Evolutionary conservation across 2,888 invertebrate species (phyloP).

Genomic region (Clanis bilineata): DNA sequence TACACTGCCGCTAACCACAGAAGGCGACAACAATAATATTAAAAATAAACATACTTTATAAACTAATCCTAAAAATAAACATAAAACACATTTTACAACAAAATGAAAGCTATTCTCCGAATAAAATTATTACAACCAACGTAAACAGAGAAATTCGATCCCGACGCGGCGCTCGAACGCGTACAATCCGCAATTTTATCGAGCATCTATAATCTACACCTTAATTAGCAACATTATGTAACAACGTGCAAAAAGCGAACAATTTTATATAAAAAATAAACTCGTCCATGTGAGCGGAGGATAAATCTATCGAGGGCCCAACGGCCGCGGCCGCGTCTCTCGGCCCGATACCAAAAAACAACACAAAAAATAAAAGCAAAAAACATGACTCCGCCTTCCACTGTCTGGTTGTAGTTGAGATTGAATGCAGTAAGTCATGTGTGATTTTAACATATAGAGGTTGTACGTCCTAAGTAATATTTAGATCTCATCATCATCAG

Average conservation of each 20-base stretch:
- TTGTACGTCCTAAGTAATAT: no score
- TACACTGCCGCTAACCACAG: no score
- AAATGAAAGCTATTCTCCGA: not conserved
- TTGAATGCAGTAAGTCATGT: slow-evolving; percentile 2
- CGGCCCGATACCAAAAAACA: slow-evolving; percentile 33
- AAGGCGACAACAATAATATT: no score
- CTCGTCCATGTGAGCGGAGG: slow-evolving; percentile 22
- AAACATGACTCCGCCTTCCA: slow-evolving; percentile 17
- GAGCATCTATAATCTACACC: slow-evolving; percentile 6
- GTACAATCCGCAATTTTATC: slow-evolving; percentile 2
- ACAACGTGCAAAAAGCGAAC: slow-evolving; percentile 19
- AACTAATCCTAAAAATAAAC: no score
- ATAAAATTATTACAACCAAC: not conserved
- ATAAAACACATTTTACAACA: not conserved
- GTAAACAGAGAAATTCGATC: slow-evolving; percentile 2
- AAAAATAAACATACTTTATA: no score
- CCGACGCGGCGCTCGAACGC: not conserved
- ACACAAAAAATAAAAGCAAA: slow-evolving; percentile 40
- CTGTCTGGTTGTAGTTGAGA: slow-evolving; percentile 7
- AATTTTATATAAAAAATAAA: slow-evolving; percentile 22
- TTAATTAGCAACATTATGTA: slow-evolving; percentile 14
- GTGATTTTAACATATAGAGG: not conserved
- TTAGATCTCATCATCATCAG: no score
- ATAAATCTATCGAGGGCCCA: slow-evolving; percentile 37
- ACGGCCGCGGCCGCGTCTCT: slow-evolving; percentile 35